Evolutionary conservation across 2,113 vertebrate genomes (phyloP).

Genomic region (Lutjanus erythropterus): DNA sequence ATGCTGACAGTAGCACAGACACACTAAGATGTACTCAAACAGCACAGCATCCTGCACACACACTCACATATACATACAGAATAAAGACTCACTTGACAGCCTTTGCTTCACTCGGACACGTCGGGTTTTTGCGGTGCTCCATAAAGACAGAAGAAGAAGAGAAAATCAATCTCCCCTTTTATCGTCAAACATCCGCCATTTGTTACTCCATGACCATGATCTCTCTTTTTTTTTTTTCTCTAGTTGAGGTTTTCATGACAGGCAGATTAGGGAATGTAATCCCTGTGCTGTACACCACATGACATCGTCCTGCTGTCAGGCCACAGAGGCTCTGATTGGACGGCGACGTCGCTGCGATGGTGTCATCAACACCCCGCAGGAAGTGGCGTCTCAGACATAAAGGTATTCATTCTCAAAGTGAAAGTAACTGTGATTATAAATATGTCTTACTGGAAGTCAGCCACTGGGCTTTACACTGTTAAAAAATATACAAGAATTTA

Average conservation of each 20-base stretch:
- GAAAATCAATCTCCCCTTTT: conserved; percentile 25
- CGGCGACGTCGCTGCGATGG: not conserved
- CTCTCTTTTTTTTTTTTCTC: conserved; percentile 21
- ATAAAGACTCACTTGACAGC: conserved; percentile 38
- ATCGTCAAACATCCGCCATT: conserved; percentile 32
- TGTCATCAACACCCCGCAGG: conserved; percentile 25
- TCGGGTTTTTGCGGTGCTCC: conserved; percentile 4
- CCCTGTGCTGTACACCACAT: conserved; percentile 59
- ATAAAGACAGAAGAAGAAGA: not conserved
- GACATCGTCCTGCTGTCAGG: conserved; percentile 56
- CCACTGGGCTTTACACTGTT: not conserved
- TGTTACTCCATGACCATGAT: conserved; percentile 32
- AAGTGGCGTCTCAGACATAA: conserved; percentile 9
- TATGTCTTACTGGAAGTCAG: not conserved
- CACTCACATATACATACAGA: not conserved
- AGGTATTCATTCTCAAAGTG: not conserved
- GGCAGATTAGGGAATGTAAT: conserved; percentile 78
- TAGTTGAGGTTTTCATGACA: conserved; percentile 62
- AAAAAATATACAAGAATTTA: too few relatives aligned
- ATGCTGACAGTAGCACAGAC: not conserved
- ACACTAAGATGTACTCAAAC: not conserved
- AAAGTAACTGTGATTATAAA: not conserved
- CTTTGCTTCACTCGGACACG: not conserved
- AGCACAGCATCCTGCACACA: not conserved
- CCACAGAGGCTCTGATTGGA: conserved; percentile 29